Evolutionary conservation across 2,888 invertebrate species (phyloP), one percentile per base, ranked within the genome.

Genomic region (Emesis furor): DNA sequence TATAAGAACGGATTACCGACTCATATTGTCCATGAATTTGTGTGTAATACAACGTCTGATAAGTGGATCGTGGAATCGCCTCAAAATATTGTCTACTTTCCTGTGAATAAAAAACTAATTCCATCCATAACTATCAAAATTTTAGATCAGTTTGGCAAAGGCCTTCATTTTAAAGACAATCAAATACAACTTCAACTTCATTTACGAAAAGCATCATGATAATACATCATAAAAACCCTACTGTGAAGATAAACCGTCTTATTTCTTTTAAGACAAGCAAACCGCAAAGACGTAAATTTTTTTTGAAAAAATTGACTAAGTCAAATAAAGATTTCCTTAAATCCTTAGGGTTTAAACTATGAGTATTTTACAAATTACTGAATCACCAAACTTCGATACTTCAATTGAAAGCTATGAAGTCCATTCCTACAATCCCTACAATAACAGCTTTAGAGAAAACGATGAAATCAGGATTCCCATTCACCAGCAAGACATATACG

Each of bases 361-460:
- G 77, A 85, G 55, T 78, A 83, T 85, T 39, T 78, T 86, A 73
- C 76, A 81, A 37, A 72, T 85, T 69, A 74, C 62, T 32, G 78
- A 84, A 17, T 65, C 55, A 67, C 80, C 85, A 8, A 65, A 74
- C 32, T 76, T 71, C 37, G 85, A 86, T 76, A 83, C 68, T 75
- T 79, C 82, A 1, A 82, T 87, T 12, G 85, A 79, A 76, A 84
- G 83, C 78, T 86, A 79, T 77, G 83, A 83, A 81, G 68, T 77
- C 62, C 83, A 83, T 79, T 59, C 82, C 4, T 87, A 87, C 39
- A 87, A 85, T 76, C 85, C 84, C 14, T 87, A 87, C 55, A 82
- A 71, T 42, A 86, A 79, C 67, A 82, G 79, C 39, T 86, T 84
- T 35, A 85, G 71, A 37, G 81, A 85, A 51, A 55, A 55, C n/a